Base-by-base conservation (phyloP, 2,888 invertebrate genomes). In the Quadriops clusia region DNA sequence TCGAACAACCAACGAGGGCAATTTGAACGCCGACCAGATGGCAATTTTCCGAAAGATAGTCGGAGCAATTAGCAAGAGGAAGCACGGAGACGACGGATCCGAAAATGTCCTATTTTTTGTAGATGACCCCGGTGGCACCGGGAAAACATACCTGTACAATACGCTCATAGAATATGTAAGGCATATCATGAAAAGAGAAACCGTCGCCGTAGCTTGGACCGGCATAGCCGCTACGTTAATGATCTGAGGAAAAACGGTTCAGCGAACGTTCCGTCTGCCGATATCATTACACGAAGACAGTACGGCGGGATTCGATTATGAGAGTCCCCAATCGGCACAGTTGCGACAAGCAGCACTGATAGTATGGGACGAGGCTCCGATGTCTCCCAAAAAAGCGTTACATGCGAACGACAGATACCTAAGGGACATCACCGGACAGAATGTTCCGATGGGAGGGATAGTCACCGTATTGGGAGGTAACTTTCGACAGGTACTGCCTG, bases 91-190 rank as follows among this genome's bases (percentile, higher is more conserved):
- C 3, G 13, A 29, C 14, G 2, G 6, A 12, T 6, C 3, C 20
- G 2, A 15, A n/a, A 30, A 30, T 34, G 20, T n/a, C n/a, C n/a
- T n/a, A 17, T 14, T 40, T 36, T 34, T 41, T 36, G 12, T 59
- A 5, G 59, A 61, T 42, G 60, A 55, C 8, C 55, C 60, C 2
- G 59, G 56, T 4, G 61, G 60, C 9, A 51, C 55, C 11, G 61
- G 58, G 2, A 62, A 63, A 43, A 61, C 59, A 3, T 60, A 43
- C 34, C 32, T 60, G 2, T 55, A 53, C 31, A 44, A 42, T 22
- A 43, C 45, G 5, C 22, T 51, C 4, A 32, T 38, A 4, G 23
- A 34, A 23, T 11, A 32, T 2, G 10, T 46, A 3, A 22, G 44
- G 40, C 32, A 40, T 12, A 34, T 25, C 38, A 38, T 33, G 10